Conservation (phyloP, 2,797 vertebrate species). For the Sebastes steindachneri region DNA sequence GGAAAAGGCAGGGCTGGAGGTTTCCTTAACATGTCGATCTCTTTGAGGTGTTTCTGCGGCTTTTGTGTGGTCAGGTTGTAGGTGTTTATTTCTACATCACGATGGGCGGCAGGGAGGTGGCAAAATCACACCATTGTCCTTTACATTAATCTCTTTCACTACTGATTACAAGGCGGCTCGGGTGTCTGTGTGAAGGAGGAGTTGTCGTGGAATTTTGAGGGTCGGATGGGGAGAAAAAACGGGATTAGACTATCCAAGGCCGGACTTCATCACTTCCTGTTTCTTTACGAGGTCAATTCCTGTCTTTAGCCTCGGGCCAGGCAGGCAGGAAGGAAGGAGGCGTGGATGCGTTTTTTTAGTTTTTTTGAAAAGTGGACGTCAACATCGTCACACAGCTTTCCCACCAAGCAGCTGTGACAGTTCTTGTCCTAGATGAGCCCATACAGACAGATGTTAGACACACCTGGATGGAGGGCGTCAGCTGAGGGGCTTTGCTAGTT, state of each 20-base stretch:
- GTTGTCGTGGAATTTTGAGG: slow-evolving; percentile 29
- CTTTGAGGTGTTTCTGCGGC: slow-evolving; percentile 23
- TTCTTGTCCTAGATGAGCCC: neutral
- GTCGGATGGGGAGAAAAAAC: slow-evolving; percentile 27
- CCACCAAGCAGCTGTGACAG: slow-evolving; percentile 5
- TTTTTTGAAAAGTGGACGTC: slow-evolving; percentile 13
- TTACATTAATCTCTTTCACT: neutral
- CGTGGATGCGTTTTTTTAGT: slow-evolving; percentile 32
- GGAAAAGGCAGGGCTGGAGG: slow-evolving; percentile 48
- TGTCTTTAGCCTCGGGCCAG: slow-evolving; percentile 72
- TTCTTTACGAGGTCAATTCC: slow-evolving; percentile 85
- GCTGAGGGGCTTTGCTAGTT: neutral
- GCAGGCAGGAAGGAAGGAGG: slow-evolving; percentile 80
- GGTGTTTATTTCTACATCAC: neutral
- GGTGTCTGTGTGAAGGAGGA: neutral
- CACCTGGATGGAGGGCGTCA: neutral
- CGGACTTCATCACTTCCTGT: slow-evolving; percentile 83
- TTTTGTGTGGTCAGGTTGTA: neutral
- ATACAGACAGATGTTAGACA: neutral
- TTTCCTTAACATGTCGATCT: slow-evolving; percentile 36
- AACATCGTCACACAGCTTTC: slow-evolving; percentile 5
- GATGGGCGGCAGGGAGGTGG: neutral
- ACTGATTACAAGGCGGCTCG: neutral
- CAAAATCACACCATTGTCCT: neutral
- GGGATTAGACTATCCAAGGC: slow-evolving; percentile 66